Evolutionary conservation across 2,113 vertebrate genomes (phyloP), one percentile per base, ranked within the genome.

Genomic region (Girardinichthys multiradiatus): DNA sequence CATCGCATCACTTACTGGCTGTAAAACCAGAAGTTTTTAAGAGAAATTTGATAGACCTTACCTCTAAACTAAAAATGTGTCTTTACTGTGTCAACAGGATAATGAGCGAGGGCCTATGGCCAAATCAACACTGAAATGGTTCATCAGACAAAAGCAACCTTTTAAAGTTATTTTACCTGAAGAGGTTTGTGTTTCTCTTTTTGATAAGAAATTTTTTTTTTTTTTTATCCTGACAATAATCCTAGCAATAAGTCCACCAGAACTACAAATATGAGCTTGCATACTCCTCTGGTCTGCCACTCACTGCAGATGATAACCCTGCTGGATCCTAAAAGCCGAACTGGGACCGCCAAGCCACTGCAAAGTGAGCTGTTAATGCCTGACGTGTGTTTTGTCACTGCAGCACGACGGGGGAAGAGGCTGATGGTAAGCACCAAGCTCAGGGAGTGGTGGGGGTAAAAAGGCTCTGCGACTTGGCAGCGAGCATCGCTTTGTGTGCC

Each of bases 371-470:
- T 79, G 86, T 91, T 89, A 76, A 77, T 73, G 76, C 81, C 79
- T 83, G 86, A 89, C 83, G 85, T 89, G 89, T 86, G 89, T 89
- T 91, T 85, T 88, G 87, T 87, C 85, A 80, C 73, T 86, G 88
- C 84, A 75, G 81, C 81, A 68, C 76, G 74, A 82, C 82, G 80
- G 87, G 48, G 68, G 76, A 84, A 64, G 86, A 86, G 75, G 80
- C 77, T 80, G 79, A 74, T 65, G 61, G 80, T 87, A 76, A 89
- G 80, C 85, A 80, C 81, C 75, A 81, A 90, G 86, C 68, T 86
- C 68, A 82, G 86, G 86, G 90, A 88, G 81, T 77, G 54, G 81
- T 14, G 33, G 82, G 84, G 86, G 84, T 79, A 83, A 76, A 84
- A 81, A 80, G 79, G 71, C 78, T 87, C 82, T 80, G 81, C 27